Conservation (phyloP, 2,113 vertebrate species). For the Eleginops maclovinus region DNA sequence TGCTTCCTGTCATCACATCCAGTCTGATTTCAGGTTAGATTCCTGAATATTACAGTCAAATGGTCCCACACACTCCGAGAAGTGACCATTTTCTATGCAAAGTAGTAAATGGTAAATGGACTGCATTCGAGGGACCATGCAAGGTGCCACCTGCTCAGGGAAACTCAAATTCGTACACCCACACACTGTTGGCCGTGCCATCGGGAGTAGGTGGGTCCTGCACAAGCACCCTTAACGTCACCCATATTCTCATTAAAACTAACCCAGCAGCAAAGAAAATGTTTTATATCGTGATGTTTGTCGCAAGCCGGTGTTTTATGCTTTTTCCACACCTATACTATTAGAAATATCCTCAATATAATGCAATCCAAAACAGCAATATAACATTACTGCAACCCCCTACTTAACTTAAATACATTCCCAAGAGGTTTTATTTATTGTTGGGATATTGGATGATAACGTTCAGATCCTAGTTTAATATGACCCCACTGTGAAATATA, state of each 20-base stretch:
- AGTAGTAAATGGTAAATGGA: too few species aligned
- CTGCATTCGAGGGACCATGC: too few species aligned
- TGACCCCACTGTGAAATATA: background rate
- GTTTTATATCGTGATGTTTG: background rate
- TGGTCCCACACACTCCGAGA: background rate
- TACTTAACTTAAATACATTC: background rate
- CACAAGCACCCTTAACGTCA: background rate
- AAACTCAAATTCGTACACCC: too few species aligned
- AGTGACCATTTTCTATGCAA: too few species aligned
- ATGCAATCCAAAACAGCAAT: background rate
- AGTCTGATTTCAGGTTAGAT: constrained; percentile 41
- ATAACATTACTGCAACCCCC: background rate
- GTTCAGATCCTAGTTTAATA: background rate
- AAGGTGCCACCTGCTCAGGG: too few species aligned
- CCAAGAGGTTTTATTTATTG: background rate
- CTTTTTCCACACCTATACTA: background rate
- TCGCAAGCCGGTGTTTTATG: background rate
- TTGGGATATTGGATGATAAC: background rate
- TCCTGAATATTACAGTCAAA: background rate
- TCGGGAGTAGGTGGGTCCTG: background rate
- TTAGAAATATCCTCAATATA: background rate
- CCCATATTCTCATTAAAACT: background rate
- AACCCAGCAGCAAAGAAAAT: too few species aligned
- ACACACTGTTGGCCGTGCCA: too few species aligned
- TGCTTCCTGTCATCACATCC: constrained; percentile 34